Evolutionary conservation across 1,140 invertebrate genomes (phyloP).

Genomic region (Bacillus rossius): DNA sequence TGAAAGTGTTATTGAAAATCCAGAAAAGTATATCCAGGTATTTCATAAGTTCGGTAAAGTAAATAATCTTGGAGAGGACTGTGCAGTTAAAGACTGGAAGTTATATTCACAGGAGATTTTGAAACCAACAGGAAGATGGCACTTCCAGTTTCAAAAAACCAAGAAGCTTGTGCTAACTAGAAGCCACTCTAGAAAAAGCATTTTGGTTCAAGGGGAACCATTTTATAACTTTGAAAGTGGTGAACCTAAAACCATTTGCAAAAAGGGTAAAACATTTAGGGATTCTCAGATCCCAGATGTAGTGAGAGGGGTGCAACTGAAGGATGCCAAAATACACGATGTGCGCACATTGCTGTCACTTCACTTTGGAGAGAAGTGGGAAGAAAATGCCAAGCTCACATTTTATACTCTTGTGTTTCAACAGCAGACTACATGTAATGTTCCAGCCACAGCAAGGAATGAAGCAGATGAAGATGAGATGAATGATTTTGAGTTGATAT

Average conservation of each 20-base stretch:
- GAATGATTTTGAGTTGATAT: too few species aligned
- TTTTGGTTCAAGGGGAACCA: not conserved
- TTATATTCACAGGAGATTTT: not conserved
- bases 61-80: not conserved
- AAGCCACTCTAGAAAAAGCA: not conserved
- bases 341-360: too few species aligned
- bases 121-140: not conserved
- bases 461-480: too few species aligned
- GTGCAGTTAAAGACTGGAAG: not conserved
- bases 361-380: too few species aligned
- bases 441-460: too few species aligned
- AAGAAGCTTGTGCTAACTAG: not conserved
- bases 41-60: not conserved
- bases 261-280: not conserved
- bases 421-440: too few species aligned
- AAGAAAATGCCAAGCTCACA: too few species aligned
- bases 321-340: too few species aligned
- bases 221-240: not conserved
- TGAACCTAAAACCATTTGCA: not conserved
- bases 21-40: slow-evolving; percentile 3
- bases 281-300: too few species aligned
- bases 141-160: not conserved
- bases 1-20: not conserved
- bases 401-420: too few species aligned
- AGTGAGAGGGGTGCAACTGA: too few species aligned